Evolutionary conservation across 2,797 vertebrate genomes (phyloP).

Genomic region (Carcharodon carcharias): DNA sequence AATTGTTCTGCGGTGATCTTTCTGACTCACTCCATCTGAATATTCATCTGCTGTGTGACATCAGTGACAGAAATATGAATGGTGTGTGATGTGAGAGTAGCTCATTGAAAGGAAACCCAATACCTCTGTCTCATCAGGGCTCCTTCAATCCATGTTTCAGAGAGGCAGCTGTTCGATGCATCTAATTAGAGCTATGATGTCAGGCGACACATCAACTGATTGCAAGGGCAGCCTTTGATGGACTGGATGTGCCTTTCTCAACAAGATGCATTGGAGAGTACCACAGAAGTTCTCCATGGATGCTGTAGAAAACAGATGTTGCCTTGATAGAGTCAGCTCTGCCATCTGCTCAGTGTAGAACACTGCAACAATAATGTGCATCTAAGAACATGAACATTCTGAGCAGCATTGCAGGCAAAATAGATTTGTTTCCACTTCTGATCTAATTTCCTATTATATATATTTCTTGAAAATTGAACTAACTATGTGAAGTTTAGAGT

Average conservation of each 20-base stretch:
- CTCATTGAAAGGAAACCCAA: slow-evolving; percentile 35
- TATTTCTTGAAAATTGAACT: not conserved
- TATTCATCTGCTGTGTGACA: slow-evolving; percentile 34
- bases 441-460: not conserved
- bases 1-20: not conserved
- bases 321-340: not conserved
- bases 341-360: not conserved
- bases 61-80: slow-evolving; percentile 33
- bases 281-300: not conserved
- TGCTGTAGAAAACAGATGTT: not conserved
- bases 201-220: not conserved
- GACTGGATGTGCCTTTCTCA: not conserved
- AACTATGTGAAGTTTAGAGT: not conserved
- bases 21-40: not conserved
- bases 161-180: slow-evolving; percentile 37
- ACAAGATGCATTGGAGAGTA: not conserved
- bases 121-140: not conserved
- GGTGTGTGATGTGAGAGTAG: slow-evolving; percentile 40
- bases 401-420: not conserved
- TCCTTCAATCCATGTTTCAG: slow-evolving; percentile 38
- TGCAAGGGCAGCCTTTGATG: not conserved
- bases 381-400: not conserved
- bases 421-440: not conserved
- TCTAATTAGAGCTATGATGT: slow-evolving; percentile 39
- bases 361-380: not conserved